These are phyloP conservation scores for Pelmatolapia mariae DNA, from an alignment of 2,113 vertebrate genomes.

Conservation along the genomic window DNA sequence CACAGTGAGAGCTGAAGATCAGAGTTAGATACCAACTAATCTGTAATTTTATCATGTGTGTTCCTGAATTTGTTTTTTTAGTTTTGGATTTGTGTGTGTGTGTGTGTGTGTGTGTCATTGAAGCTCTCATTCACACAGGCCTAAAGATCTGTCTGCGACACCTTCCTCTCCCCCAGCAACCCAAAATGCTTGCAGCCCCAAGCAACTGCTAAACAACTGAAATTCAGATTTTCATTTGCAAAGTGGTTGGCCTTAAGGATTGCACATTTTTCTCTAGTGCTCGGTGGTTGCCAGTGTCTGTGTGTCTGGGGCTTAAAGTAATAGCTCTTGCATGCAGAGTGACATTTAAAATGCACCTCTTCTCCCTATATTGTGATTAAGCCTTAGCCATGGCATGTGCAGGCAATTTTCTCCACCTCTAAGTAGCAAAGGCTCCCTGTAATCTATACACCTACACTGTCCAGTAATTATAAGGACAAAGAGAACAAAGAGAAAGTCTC, in stretches of 20 bases:
- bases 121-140: background rate
- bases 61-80: background rate
- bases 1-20: background rate
- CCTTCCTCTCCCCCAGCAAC: no score
- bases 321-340: background rate
- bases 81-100: background rate
- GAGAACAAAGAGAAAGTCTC: background rate
- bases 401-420: constrained; percentile 18
- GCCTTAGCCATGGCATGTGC: background rate
- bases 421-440: background rate
- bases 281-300: background rate
- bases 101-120: background rate
- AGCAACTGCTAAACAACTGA: background rate
- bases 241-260: background rate
- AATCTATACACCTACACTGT: constrained; percentile 8
- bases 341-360: background rate
- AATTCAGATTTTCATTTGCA: background rate
- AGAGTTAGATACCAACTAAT: background rate
- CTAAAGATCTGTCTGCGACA: fast-evolving
- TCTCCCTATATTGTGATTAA: background rate
- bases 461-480: background rate
- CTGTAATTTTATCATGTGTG: background rate
- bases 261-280: background rate
- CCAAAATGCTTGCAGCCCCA: no score
- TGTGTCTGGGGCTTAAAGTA: background rate